Conservation (phyloP, 92 coral and sea anemone species). For the Siderastrea radians region DNA sequence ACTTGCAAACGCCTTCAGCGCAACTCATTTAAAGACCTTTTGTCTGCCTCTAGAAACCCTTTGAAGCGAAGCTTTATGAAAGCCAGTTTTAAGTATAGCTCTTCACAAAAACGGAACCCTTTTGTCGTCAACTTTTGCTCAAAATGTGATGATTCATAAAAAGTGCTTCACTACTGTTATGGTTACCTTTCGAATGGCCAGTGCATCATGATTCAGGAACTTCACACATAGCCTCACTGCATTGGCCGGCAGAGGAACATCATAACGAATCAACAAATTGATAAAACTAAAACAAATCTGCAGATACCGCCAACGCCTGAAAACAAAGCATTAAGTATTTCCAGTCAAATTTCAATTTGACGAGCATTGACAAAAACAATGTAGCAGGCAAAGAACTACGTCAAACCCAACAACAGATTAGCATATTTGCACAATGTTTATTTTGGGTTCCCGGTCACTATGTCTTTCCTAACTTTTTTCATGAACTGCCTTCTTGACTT, state of each 20-base stretch:
- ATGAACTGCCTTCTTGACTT: no score
- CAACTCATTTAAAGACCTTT: no score
- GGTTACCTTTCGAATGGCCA: conserved; percentile 93
- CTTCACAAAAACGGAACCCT: no score
- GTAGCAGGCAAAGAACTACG: no score
- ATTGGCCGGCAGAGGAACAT: conserved; percentile 80
- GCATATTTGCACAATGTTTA: no score
- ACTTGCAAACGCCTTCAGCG: no score
- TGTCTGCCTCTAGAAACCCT: no score
- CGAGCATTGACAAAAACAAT: no score
- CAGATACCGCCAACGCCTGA: conserved; percentile 97
- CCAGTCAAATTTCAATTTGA: not conserved
- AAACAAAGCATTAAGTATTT: not conserved
- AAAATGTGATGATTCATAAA: not conserved
- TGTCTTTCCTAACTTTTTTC: no score
- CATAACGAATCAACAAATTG: conserved; percentile 85
- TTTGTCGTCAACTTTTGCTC: not conserved
- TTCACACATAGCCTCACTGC: conserved; percentile 75
- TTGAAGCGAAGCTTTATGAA: no score
- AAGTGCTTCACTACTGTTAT: not conserved
- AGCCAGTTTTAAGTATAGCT: not conserved
- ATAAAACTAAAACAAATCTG: conserved; percentile 90
- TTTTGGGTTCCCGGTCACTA: no score
- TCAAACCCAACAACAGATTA: no score
- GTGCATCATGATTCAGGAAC: conserved; percentile 88